Base-by-base conservation (phyloP, 2,113 vertebrate species). In the Erinaceus europaeus region DNA sequence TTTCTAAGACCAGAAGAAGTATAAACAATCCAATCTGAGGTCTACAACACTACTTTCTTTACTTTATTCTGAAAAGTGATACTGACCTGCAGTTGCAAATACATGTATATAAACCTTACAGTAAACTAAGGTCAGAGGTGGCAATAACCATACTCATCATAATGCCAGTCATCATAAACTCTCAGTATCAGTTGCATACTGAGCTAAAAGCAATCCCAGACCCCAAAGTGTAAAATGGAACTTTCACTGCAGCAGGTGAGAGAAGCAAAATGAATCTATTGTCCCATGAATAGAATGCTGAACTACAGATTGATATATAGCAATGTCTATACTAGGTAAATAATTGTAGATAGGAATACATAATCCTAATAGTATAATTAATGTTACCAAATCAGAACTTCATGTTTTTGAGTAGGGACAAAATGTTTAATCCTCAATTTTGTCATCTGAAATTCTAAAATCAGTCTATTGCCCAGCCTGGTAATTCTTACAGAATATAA, bases 31-130 rank as follows among this genome's bases (percentile, higher is more conserved):
- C 34, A 62, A 61, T 23, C 38, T 44, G 23, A 88, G 53, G 82
- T 73, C 17, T 20, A 73, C 44, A n/a, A 13, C 6, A 34, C 42
- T 46, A 42, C 23, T 84, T 84, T 73, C 46, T 67, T 46, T 57
- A 62, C 46, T 79, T 2, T 72, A 75, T 78, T 86, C 77, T 79
- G 89, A 40, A 65, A 90, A 0, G 18, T 81, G 52, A 89, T 42
- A 69, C 72, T 57, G 73, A 89, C 11, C 4, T 83, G 93, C 73
- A 85, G 75, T 91, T 93, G 88, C 71, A 76, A 96, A 76, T 2
- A 0, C 52, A 90, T 84, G 80, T 92, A 86, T 89, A 74, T 23
- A 94, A 95, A 71, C 52, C 21, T 94, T 42, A 88, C 79, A 96
- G 82, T 55, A 23, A 42, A 1, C 11, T 62, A n/a, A 81, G 69